Conservation (phyloP, 2,113 vertebrate species). For the Dipodomys stephensi region DNA sequence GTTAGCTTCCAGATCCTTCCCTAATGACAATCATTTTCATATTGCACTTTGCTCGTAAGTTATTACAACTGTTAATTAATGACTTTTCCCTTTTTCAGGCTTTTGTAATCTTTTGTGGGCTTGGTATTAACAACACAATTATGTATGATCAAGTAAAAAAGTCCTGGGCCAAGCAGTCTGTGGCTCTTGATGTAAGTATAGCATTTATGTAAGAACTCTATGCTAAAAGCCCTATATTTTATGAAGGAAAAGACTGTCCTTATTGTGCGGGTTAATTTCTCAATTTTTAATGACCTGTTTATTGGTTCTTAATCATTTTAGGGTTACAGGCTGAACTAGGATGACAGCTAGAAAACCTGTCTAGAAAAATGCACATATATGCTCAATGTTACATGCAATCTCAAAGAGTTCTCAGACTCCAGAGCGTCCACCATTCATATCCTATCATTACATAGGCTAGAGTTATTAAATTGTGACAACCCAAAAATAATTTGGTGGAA, state of each 20-base stretch:
- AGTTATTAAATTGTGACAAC: conserved; percentile 11
- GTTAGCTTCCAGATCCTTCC: conserved; percentile 55
- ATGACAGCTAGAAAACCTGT: not conserved
- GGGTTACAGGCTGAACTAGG: not conserved
- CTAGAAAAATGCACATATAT: not conserved
- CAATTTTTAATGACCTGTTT: conserved; percentile 20
- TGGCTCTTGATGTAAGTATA: conserved; percentile 96
- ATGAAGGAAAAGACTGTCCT: not conserved
- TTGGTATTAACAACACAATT: conserved; percentile 99
- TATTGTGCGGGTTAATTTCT: not conserved
- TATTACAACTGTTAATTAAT: conserved; percentile 64
- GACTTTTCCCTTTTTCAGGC: conserved; percentile 88
- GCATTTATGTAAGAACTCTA: not conserved
- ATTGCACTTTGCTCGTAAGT: conserved; percentile 61
- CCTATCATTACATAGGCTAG: not conserved
- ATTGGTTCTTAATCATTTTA: conserved; percentile 7
- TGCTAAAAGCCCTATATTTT: not conserved
- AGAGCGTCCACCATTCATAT: not conserved
- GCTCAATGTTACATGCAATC: not conserved
- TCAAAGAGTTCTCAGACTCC: not conserved
- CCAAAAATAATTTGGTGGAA: not conserved
- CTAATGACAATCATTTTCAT: conserved; percentile 48
- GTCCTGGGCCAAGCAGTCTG: conserved; percentile 99
- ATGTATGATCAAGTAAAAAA: conserved; percentile 99
- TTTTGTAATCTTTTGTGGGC: conserved; percentile 99